Percentiles rank a stretch among this genome's conserved stretches.
phyloP scores from a whole-genome alignment of 1,140 invertebrate species.

The Telenomus remus region DNA sequence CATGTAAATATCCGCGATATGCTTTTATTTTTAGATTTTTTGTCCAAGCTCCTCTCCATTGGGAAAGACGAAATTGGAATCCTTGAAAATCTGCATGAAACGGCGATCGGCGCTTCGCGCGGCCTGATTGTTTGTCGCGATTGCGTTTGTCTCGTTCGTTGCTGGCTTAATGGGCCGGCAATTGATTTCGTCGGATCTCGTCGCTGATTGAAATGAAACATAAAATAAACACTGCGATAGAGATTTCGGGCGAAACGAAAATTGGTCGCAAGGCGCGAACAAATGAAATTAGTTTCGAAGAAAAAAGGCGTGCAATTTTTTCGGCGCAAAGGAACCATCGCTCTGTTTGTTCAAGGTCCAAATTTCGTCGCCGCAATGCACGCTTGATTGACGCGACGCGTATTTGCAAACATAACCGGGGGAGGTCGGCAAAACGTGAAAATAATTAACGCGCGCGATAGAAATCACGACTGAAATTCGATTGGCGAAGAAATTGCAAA shows the following conservation, averaged over 20 bases:
- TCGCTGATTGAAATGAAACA: too few relatives aligned
- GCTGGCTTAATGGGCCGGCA: too few relatives aligned
- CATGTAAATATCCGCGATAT: conserved; percentile 48
- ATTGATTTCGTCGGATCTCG: too few relatives aligned
- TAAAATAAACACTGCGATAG: too few relatives aligned
- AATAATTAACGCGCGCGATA: conserved; percentile 1
- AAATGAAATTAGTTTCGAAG: too few relatives aligned
- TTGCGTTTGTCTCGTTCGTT: too few relatives aligned
- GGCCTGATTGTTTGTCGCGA: background rate
- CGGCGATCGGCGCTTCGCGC: background rate
- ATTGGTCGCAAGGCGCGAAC: too few relatives aligned
- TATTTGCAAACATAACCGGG: conserved; percentile 6
- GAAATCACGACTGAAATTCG: background rate
- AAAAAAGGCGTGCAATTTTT: conserved; percentile 58
- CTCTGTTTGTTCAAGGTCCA: conserved; percentile 50
- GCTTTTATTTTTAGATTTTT: conserved; percentile 34
- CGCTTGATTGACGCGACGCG: conserved; percentile 61
- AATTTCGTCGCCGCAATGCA: conserved; percentile 47
- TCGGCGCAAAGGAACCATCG: too few relatives aligned
- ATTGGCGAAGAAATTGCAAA: background rate
- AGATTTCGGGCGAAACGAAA: too few relatives aligned
- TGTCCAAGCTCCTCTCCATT: conserved; percentile 11
- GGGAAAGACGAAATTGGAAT: conserved; percentile 31
- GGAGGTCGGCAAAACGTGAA: background rate
- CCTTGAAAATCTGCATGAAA: conserved; percentile 39